Evolutionary conservation across 2,113 vertebrate genomes (phyloP), one percentile per base, ranked within the genome.

Genomic region (Lampris incognitus): DNA sequence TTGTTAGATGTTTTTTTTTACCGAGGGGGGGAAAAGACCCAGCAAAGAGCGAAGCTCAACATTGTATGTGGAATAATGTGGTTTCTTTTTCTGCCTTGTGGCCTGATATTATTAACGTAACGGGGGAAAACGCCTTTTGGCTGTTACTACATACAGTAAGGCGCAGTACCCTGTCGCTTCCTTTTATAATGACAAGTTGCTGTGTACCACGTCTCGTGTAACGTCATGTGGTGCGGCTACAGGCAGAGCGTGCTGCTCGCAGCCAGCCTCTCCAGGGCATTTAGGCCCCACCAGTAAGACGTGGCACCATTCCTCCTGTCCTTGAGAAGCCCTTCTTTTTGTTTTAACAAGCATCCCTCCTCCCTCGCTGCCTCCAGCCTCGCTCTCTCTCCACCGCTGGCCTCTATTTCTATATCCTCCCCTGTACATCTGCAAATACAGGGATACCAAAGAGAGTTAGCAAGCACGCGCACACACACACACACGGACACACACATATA

Each of bases 21-120:
- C 61, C 69, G 36, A 70, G 60, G 42, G 67, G 85, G 76, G 84
- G 51, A 7, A 50, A 60, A 66, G 66, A 55, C 68, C 54, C 2
- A 73, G 68, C 52, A 42, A 54, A 48, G 39, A 72, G 50, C 51
- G 4, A 38, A 46, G 36, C 79, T 67, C 81, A 82, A 68, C 70
- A 75, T 79, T 76, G 72, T 49, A 7, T 79, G 78, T 87, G 68
- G 78, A 50, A 50, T 49, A 39, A 82, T 74, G 79, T 84, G 77
- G 86, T 84, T 84, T 76, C 86, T 76, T 6, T 75, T 86, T 88
- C 77, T 64, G 86, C 76, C 84, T 86, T 9, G 67, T 88, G 82
- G 83, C 71, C 9, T 6, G 57, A 69, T 76, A 78, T 40, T 74
- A 60, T 62, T 72, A 79, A 81, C 70, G 57, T 51, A 71, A 81